A percentile compares a stretch with the other conserved stretches of the same genome.
phyloP scores from a whole-genome alignment of 2,888 invertebrate genomes.

The Drosophila anomelani region DNA sequence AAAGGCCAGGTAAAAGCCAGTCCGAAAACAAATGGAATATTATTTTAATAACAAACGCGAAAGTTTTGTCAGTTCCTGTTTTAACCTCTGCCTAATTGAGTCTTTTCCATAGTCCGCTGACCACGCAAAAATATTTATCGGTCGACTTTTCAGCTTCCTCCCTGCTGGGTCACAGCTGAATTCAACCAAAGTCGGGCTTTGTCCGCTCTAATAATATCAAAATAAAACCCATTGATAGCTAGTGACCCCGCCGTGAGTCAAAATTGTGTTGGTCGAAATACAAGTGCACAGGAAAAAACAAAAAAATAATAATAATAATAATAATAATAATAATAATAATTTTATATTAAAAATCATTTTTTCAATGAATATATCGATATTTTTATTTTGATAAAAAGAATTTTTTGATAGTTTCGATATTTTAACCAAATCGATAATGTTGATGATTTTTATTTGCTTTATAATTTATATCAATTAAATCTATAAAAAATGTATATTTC shows the following conservation, averaged over 20 bases:
- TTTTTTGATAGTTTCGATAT: too few relatives aligned
- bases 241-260: conserved; percentile 17
- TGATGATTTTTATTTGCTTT: too few relatives aligned
- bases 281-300: not conserved
- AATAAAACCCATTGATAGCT: conserved; percentile 27
- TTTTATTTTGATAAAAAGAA: too few relatives aligned
- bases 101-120: not conserved
- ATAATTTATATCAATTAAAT: too few relatives aligned
- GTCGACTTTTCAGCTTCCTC: conserved; percentile 35
- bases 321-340: too few relatives aligned
- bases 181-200: conserved; percentile 20
- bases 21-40: not conserved
- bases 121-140: conserved; percentile 9
- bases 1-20: conserved; percentile 1
- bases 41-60: not conserved
- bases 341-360: too few relatives aligned
- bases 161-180: conserved; percentile 18
- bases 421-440: too few relatives aligned
- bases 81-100: conserved; percentile 3
- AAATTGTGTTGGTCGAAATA: conserved; percentile 1
- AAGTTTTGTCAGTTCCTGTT: not conserved
- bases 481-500: not conserved
- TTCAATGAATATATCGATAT: too few relatives aligned
- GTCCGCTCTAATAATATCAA: conserved; percentile 43
- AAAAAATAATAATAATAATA: too few relatives aligned